Conservation (phyloP, 2,888 invertebrate genomes). For the Pterobdella sp. region DNA sequence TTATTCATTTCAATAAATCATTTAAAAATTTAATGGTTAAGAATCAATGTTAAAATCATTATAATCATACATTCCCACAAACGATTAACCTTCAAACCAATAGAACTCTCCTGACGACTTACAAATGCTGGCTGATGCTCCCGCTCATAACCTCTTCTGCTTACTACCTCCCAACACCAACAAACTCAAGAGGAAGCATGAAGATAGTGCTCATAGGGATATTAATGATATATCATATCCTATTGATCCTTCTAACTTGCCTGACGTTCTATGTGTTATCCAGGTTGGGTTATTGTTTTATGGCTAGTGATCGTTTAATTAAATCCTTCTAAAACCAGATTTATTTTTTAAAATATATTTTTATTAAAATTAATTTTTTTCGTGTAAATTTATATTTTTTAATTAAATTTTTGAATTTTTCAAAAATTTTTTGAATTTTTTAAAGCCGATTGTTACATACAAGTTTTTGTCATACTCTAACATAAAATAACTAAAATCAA, state of each 20-base stretch:
- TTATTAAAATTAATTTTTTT: no score
- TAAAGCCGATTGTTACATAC: no score
- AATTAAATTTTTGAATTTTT: no score
- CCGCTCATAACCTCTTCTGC: constrained; percentile 92
- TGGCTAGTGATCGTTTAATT: background rate
- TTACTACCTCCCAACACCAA: constrained; percentile 70
- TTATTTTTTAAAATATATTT: background rate
- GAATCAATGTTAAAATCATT: no score
- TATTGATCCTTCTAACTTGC: background rate
- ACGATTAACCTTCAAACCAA: constrained; percentile 21
- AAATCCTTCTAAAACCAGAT: background rate
- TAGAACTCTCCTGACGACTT: constrained; percentile 95
- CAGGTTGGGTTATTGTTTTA: constrained; percentile 13
- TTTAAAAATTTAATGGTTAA: no score
- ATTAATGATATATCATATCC: background rate
- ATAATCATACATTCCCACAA: background rate
- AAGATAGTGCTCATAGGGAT: background rate
- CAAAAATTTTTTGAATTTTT: no score
- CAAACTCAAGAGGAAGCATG: background rate
- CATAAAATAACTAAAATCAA: background rate
- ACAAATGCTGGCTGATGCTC: constrained; percentile 96
- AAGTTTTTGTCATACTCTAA: no score
- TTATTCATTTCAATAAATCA: no score
- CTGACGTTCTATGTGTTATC: constrained; percentile 17
- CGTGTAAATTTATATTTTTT: no score